These are phyloP conservation scores for Isoperla grammatica DNA, from an alignment of 2,888 invertebrate genomes.

Conservation along the genomic window DNA sequence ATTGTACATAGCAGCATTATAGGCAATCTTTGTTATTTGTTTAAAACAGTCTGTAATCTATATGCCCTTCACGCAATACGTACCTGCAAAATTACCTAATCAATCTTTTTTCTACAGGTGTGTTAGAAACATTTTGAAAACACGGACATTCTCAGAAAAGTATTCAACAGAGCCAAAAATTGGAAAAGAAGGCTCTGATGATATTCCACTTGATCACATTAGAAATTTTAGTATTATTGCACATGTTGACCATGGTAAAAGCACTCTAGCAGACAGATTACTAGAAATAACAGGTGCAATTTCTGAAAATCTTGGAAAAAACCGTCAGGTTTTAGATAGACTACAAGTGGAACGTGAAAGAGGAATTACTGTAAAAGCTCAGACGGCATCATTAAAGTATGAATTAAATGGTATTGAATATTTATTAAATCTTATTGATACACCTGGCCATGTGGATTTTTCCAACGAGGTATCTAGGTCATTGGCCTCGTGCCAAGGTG, in stretches of 20 bases:
- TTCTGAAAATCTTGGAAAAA: slow-evolving; percentile 56
- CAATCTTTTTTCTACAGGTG: background rate
- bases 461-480: slow-evolving; percentile 89
- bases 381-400: slow-evolving; percentile 85
- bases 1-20: no score
- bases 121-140: background rate
- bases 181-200: slow-evolving; percentile 7
- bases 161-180: background rate
- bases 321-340: slow-evolving; percentile 73
- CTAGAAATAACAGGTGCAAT: slow-evolving; percentile 86
- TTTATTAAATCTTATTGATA: slow-evolving; percentile 92
- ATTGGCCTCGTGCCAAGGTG: slow-evolving; percentile 89
- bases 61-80: no score
- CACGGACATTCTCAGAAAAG: background rate
- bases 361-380: slow-evolving; percentile 98
- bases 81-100: no score
- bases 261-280: slow-evolving; percentile 92
- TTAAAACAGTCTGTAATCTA: no score
- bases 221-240: slow-evolving; percentile 97
- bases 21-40: no score
- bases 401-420: slow-evolving; percentile 61
- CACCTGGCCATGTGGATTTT: slow-evolving; percentile 98
- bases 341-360: slow-evolving; percentile 85
- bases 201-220: slow-evolving; percentile 50
- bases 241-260: slow-evolving; percentile 99